Conservation (phyloP, 2,888 invertebrate species). For the Minunthozetes semirufus region DNA sequence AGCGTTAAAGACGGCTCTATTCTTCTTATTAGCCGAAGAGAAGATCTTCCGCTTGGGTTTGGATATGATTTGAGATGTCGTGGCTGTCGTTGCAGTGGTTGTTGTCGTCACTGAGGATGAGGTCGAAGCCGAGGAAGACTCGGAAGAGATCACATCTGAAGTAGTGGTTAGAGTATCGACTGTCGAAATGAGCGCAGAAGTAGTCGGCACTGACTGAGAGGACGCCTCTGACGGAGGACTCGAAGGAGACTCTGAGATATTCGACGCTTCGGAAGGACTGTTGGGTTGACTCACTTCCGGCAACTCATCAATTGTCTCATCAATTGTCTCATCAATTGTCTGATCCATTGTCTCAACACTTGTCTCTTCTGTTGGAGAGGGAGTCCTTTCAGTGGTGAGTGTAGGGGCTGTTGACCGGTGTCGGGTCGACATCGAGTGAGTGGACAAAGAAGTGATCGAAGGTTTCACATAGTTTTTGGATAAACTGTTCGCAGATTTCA, state of each 20-base stretch:
- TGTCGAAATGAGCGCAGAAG: background rate
- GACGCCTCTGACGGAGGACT: no score
- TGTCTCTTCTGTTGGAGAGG: background rate
- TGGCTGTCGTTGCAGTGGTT: background rate
- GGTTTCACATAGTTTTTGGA: background rate
- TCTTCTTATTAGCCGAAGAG: conserved; percentile 11
- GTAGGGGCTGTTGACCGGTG: background rate
- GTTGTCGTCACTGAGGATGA: background rate
- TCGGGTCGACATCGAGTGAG: conserved; percentile 2
- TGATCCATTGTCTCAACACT: background rate
- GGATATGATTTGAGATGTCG: background rate
- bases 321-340: background rate
- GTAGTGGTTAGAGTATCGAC: background rate
- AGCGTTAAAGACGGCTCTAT: conserved; percentile 28
- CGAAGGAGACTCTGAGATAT: background rate
- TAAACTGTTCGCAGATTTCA: background rate
- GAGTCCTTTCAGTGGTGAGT: background rate
- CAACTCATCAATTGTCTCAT: background rate
- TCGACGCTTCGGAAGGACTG: background rate
- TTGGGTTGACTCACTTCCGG: background rate
- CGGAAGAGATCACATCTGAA: background rate
- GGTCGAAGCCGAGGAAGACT: background rate
- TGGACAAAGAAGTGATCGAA: background rate
- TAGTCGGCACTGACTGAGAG: background rate
- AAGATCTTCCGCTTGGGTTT: conserved; percentile 35